Base-by-base conservation (phyloP, 2,113 vertebrate species). In the Salvelinus alpinus region DNA sequence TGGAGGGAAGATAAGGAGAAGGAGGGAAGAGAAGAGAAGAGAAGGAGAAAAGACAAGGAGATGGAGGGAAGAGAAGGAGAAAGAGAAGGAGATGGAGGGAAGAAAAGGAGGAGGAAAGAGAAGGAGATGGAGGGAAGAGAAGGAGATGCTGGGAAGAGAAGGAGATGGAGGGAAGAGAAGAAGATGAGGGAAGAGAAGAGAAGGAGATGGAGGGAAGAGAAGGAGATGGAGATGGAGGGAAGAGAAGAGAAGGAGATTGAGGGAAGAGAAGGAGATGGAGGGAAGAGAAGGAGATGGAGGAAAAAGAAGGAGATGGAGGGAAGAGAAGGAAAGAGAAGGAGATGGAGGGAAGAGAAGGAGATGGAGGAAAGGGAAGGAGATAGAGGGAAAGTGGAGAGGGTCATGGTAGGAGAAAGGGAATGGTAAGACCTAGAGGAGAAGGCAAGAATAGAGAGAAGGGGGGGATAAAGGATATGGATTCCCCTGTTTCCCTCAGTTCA, bases 401-500 rank as follows among this genome's bases (percentile, higher is more conserved):
- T 25, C 76, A 82, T 62, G 79, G 72, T 77, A 31, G 88, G 38
- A 20, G 65, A 18, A 34, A 74, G 88, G 86, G 85, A 85, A 86
- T 76, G 66, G 16, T 14, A 14, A 81, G 79, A 81, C 13, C n/a
- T 3, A 44, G 2, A 44, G 38, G 38, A 11, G 11, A 3, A 48
- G 29, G 24, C 14, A 14, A 22, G 18, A 22, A 5, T 16, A 9
- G 18, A 20, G 20, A 31, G 51, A n/a, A 22, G 29, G 18, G 77
- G 85, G 78, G 72, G 80, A 64, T 75, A 24, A 76, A 14, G 60
- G 67, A 48, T 22, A 22, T 54, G 59, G 70, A 85, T 72, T 88
- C 88, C 84, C 87, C 85, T 29, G 78, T 83, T 87, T 83, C 75
- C 80, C 18, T 82, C 68, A 29, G 84, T 82, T 84, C 76, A 80